Evolutionary conservation across 2,888 invertebrate species (phyloP).

Genomic region (Ochropleura leucogaster): DNA sequence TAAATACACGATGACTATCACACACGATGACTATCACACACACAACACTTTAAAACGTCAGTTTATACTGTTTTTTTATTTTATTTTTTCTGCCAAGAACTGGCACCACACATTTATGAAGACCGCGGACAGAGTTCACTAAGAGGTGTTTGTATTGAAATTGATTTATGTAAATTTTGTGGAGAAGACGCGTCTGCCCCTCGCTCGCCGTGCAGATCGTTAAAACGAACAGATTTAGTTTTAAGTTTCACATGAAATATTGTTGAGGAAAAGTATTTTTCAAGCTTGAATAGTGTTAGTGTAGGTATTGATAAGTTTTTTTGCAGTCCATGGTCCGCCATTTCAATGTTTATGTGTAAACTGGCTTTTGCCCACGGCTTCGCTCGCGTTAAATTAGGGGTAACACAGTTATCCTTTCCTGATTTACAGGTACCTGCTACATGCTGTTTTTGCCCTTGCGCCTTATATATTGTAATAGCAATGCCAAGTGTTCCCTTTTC

Average conservation of each 20-base stretch:
- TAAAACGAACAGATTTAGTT: conserved; percentile 80
- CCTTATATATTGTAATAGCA: too few relatives aligned
- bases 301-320: background rate
- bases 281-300: conserved; percentile 7
- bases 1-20: background rate
- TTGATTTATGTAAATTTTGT: conserved; percentile 89
- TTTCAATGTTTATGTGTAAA: background rate
- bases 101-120: conserved; percentile 67
- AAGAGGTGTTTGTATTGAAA: conserved; percentile 90
- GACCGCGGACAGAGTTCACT: conserved; percentile 87
- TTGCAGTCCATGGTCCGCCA: background rate
- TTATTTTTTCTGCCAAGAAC: conserved; percentile 24
- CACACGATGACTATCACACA: background rate
- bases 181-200: conserved; percentile 82
- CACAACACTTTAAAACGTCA: too few relatives aligned
- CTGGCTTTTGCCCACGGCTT: too few relatives aligned
- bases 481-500: too few relatives aligned
- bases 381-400: too few relatives aligned
- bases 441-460: too few relatives aligned
- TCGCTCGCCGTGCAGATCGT: conserved; percentile 76
- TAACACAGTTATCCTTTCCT: too few relatives aligned
- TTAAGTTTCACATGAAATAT: conserved; percentile 61
- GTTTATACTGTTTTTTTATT: background rate
- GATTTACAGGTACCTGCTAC: too few relatives aligned
- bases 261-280: conserved; percentile 38